phyloP scores from a whole-genome alignment of 2,888 invertebrate genomes.

The Acronicta alni region DNA sequence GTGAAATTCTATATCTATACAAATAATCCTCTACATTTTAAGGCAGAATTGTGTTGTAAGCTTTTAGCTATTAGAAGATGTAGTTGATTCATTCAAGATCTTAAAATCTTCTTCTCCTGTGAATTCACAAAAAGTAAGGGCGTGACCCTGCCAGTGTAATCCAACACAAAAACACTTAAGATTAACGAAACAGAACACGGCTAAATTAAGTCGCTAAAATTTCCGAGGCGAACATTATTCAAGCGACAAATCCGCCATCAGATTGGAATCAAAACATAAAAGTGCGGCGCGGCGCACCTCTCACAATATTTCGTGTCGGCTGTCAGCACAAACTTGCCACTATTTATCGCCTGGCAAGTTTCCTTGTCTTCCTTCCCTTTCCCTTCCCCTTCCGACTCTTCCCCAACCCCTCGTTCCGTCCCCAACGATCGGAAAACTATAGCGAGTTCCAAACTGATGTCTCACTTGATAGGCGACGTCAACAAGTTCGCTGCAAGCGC shows the following conservation, averaged over 20 bases:
- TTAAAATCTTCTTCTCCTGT: no score
- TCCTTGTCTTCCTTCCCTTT: conserved; percentile 50
- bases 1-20: no score
- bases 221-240: conserved; percentile 33
- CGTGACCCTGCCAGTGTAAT: neutral
- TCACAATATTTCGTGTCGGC: conserved; percentile 66
- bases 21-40: no score
- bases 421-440: conserved; percentile 63
- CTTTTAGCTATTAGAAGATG: neutral
- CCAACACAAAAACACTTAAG: neutral
- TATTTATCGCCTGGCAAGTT: conserved; percentile 65
- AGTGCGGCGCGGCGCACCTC: conserved; percentile 50
- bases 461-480: conserved; percentile 64
- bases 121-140: no score
- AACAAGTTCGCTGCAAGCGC: conserved; percentile 54
- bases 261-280: conserved; percentile 62
- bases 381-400: conserved; percentile 10
- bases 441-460: conserved; percentile 66
- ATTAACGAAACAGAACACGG: neutral
- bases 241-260: conserved; percentile 47
- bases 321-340: conserved; percentile 65
- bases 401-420: conserved; percentile 15
- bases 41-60: no score
- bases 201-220: conserved; percentile 14
- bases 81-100: no score